Base-by-base conservation (phyloP, 2,888 invertebrate genomes). In the Chrysolina oricalcia region DNA sequence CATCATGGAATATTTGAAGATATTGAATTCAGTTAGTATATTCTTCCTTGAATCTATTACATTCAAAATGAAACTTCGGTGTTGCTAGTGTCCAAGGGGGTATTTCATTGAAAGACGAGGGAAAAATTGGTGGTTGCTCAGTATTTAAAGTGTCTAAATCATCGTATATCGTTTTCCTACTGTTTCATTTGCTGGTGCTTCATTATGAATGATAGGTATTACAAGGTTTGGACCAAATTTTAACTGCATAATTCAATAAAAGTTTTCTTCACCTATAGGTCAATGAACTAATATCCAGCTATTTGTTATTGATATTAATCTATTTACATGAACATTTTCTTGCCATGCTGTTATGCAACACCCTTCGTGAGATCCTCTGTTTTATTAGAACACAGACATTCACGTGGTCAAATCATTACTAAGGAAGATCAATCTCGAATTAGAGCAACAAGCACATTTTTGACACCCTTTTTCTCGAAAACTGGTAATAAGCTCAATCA, bases 1-100 rank as follows among this genome's bases (percentile, higher is more conserved):
- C 11, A 13, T 67, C 40, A 50, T 67, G 1, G 50, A 67, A 67
- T 27, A 67, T 67, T 35, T 67, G 67, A 27, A 67, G 66, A 21
- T 46, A 66, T 17, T 19, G 43, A 23, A 46, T 48, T 21, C 66
- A 10, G 23, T 35, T 50, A 8, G 23, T 67, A 23, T 50, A 17
- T 23, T 50, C 67, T 27, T 67, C 50, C 35, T 67, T 67, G 35
- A n/a, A 67, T 50, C 50, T 67, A 50, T 67, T 11, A 50, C 50
- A 50, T 46, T 67, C 67, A 35, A 67, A 50, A 50, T 67, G 63
- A 15, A 63, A 17, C n/a, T n/a, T n/a, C 10, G 63, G 17, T 63
- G 17, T 63, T 35, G 41, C 8, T 63, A 40, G 35, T 40, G 63
- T 40, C 63, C 40, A 63, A 10, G 23, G 40, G 17, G 41, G 40